phyloP scores from a whole-genome alignment of 2,888 invertebrate species.

The Dynastes hyllus region DNA sequence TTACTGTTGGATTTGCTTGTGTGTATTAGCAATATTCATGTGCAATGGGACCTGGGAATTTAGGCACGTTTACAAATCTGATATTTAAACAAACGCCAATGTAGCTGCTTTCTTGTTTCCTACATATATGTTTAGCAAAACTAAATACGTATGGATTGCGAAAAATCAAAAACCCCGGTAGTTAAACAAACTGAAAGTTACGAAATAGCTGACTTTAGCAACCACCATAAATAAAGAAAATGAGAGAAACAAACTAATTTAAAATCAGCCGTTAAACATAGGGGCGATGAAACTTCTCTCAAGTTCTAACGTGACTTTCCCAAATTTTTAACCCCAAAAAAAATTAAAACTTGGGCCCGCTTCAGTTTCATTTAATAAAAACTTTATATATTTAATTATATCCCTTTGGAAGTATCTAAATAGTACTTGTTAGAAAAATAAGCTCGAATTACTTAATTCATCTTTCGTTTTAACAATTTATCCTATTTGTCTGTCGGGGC shows the following conservation, averaged over 20 bases:
- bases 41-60: too few species aligned
- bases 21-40: too few species aligned
- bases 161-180: too few species aligned
- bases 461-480: slow-evolving; percentile 45
- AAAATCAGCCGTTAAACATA: slow-evolving; percentile 7
- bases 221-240: slow-evolving; percentile 14
- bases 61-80: too few species aligned
- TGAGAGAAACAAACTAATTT: slow-evolving; percentile 13
- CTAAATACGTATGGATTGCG: too few species aligned
- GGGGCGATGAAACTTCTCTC: slow-evolving; percentile 13
- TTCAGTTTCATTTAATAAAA: slow-evolving; percentile 46
- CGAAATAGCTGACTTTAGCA: background rate
- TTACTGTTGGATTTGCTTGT: too few species aligned
- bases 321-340: slow-evolving; percentile 41
- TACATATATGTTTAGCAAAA: too few species aligned
- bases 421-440: slow-evolving; percentile 44
- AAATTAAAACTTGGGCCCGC: slow-evolving; percentile 46
- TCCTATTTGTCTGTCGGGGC: slow-evolving; percentile 38
- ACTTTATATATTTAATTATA: slow-evolving; percentile 46
- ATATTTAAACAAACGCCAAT: too few species aligned
- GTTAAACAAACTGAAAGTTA: too few species aligned
- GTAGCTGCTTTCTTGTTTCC: too few species aligned
- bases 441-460: slow-evolving; percentile 51
- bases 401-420: slow-evolving; percentile 17
- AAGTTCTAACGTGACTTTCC: slow-evolving; percentile 35